Evolutionary conservation across 2,797 vertebrate species (phyloP), one percentile per base, ranked within the genome.

Genomic region (Bovichtus variegatus): DNA sequence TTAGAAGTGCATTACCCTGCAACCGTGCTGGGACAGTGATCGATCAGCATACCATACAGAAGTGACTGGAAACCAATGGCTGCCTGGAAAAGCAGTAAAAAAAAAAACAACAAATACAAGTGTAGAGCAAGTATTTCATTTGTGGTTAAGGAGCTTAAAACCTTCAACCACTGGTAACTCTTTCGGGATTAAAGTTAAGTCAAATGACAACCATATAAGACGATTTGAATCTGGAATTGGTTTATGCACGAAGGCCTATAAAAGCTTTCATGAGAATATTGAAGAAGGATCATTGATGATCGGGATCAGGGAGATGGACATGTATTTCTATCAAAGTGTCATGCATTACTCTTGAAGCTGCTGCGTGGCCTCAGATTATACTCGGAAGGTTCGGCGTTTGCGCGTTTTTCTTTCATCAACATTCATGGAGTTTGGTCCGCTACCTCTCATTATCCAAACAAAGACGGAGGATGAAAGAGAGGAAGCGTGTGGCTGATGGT

Each of bases 391-490:
- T 66, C 12, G 18, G 13, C 3, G 21, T 66, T 15, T 23, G 3
- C 23, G 36, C 2, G 9, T 16, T 36, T 29, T 12, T 12, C 29
- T 57, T 68, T 54, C 11, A 21, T 38, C 0, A 12, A 10, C 23
- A 36, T 19, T 41, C 34, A 2, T 2, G 16, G 47, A 2, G 49
- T 68, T 63, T 13, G 40, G 60, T 16, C 21, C 43, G 13, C 6
- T 68, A 16, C 5, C 43, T 63, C 53, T 65, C 27, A 10, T 50
- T 66, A 77, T 85, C 57, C 73, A 75, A 63, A 67, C 47, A 44
- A 76, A 31, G 2, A 25, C 16, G 18, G 6, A 23, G 19, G n/a
- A 40, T 53, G 18, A 7, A 36, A 43, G 40, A n/a, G 47, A 50
- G 19, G 64, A 41, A 18, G 13, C 2, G 0, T 21, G 23, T 2